Evolutionary conservation across 2,888 invertebrate species (phyloP), one percentile per base, ranked within the genome.

Genomic region (Heliconius aoede): DNA sequence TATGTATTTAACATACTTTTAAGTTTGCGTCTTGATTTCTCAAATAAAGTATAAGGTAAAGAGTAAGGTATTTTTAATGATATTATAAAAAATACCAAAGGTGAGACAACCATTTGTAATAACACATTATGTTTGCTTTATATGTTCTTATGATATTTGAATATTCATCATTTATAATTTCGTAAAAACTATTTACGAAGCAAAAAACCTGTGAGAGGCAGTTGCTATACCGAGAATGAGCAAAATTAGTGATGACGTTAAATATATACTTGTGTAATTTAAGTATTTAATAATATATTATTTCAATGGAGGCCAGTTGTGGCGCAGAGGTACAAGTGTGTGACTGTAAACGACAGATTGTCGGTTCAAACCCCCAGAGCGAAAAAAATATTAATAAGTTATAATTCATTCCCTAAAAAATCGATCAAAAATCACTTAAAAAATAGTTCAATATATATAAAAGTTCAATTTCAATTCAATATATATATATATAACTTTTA

Each of bases 241-340:
- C 36, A 69, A 51, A 51, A 46, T 51, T 51, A 69, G 51, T 51
- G 46, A 69, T 69, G 65, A 65, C 65, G 65, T 65, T 40, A 24
- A 26, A 40, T n/a, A 64, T n/a, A 36, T 13, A 36, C 5, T 26
- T 65, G 15, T 24, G 7, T 40, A 3, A 9, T 55, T n/a, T 55
- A 55, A 21, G 55, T 55, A 21, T 8, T n/a, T 55, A 1, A n/a
- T 55, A n/a, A 18, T 55, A 9, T 55, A 8, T n/a, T 21, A n/a
- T 9, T 55, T n/a, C n/a, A 55, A n/a, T 55, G 51, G n/a, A 55
- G 8, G n/a, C n/a, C n/a, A 1, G 9, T n/a, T 0, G 21, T n/a
- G n/a, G 3, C 9, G 55, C 9, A 9, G 55, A n/a, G 21, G 46
- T 2, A 9, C n/a, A n/a, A 55, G 9, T 15, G 36, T 36, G 36